Evolutionary conservation across 1,140 invertebrate species (phyloP), one percentile per base, ranked within the genome.

Genomic region (Spodoptera litura): DNA sequence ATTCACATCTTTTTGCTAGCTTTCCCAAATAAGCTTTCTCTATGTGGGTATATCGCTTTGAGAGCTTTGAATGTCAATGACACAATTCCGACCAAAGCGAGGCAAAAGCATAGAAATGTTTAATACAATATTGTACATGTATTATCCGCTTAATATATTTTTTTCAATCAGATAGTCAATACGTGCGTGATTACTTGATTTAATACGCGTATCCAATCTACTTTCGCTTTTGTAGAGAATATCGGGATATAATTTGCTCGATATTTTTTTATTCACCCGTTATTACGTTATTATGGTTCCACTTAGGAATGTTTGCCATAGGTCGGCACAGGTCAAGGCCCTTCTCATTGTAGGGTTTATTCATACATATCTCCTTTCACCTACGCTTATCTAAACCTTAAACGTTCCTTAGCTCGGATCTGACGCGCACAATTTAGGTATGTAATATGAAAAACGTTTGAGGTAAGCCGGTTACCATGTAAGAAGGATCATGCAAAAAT

Each of bases 401-500:
- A 74, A 38, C 55, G 49, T 74, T 12, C 35, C 38, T 44, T 20
- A 56, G 55, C 9, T 9, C 35, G 56, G 55, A 25, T 13, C 55
- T 38, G 56, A 74, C 38, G 53, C 55, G 38, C 35, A 49, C 55
- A 59, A 74, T 61, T 61, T 59, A 71, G 38, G 49, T 13, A 74
- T 61, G 71, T 74, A 51, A 51, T 74, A 74, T 74, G 71, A 74
- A 74, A 74, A 74, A 61, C 55, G 55, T 61, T 74, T 59, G 44
- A 61, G 71, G 56, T 59, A 74, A 74, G 55, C 71, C 55, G 38
- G 51, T 74, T 74, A 74, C 56, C 71, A 61, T 74, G 61, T 61
- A 61, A 51, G 55, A 74, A 59, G 55, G 71, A 74, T 52, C 51
- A 74, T 52, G 71, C 71, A 74, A 61, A 74, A 51, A 59, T 74